Percentiles rank a stretch among this genome's conserved stretches.
Conservation (phyloP, 2,888 invertebrate species). For the Pycnomerus fuliginosus region DNA sequence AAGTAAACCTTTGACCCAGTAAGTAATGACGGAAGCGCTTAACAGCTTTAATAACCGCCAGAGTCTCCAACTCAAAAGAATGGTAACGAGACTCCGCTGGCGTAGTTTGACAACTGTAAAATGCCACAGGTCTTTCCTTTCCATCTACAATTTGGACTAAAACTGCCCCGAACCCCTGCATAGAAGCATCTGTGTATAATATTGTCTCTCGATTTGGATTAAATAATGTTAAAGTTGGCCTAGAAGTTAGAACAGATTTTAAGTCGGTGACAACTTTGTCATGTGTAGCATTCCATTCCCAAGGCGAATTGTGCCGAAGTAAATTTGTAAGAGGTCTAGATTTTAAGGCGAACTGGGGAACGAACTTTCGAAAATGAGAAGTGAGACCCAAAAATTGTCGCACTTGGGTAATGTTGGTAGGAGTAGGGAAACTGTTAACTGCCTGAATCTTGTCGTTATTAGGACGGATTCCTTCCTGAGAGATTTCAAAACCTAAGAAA, state of each 20-base stretch:
- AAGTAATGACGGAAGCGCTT: too few relatives aligned
- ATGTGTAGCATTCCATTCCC: background rate
- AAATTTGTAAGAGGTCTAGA: background rate
- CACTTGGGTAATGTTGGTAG: background rate
- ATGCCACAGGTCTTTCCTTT: too few relatives aligned
- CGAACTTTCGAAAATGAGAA: conserved; percentile 4
- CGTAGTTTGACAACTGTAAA: too few relatives aligned
- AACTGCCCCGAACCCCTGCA: background rate
- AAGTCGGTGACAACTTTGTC: conserved; percentile 1
- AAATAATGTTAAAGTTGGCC: conserved; percentile 1
- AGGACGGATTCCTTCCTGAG: background rate
- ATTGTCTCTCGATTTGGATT: background rate
- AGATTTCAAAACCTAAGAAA: conserved; percentile 1
- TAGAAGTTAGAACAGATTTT: background rate
- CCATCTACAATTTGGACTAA: conserved; percentile 2
- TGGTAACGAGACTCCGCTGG: too few relatives aligned
- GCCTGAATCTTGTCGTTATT: background rate
- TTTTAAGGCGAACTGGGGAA: conserved; percentile 1
- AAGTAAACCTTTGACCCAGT: too few relatives aligned
- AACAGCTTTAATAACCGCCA: too few relatives aligned
- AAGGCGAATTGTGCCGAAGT: background rate
- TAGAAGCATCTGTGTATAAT: conserved; percentile 1
- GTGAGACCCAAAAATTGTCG: conserved; percentile 1
- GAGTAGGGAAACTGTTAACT: conserved; percentile 1
- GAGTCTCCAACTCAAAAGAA: too few relatives aligned